Conservation (phyloP, 2,113 vertebrate genomes). For the Paratilapia polleni region DNA sequence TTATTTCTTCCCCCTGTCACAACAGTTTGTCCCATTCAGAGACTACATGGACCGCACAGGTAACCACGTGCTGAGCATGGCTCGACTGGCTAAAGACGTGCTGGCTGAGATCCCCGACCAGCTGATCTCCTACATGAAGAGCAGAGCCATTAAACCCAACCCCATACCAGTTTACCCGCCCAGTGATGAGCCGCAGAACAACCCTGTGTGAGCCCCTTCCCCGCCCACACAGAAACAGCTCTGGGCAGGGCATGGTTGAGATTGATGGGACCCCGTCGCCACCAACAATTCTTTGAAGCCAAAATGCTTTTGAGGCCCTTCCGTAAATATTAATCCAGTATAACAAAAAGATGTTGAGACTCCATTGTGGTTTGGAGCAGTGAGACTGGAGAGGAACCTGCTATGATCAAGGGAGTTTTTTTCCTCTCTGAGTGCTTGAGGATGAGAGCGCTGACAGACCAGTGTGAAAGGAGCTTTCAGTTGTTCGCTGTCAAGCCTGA, state of each 20-base stretch:
- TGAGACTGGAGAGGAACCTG: conserved; percentile 16
- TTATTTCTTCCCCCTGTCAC: background rate
- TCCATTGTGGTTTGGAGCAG: conserved; percentile 51
- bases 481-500: conserved; percentile 72
- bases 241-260: background rate
- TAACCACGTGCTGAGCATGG: conserved; percentile 93
- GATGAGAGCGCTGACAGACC: conserved; percentile 18
- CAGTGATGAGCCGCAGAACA: conserved; percentile 62
- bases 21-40: conserved; percentile 92
- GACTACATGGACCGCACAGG: conserved; percentile 93
- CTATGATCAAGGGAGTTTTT: conserved; percentile 31
- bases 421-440: conserved; percentile 1
- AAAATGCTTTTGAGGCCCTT: conserved; percentile 24
- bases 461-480: conserved; percentile 41
- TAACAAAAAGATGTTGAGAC: conserved; percentile 37
- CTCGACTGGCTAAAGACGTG: conserved; percentile 90
- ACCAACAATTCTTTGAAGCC: conserved; percentile 3
- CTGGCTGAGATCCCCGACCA: conserved; percentile 94
- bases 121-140: conserved; percentile 93
- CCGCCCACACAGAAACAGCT: background rate
- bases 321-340: conserved; percentile 28
- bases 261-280: background rate
- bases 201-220: conserved; percentile 70
- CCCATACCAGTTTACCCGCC: conserved; percentile 72
- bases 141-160: conserved; percentile 82